Evolutionary conservation across 2,888 invertebrate species (phyloP), one percentile per base, ranked within the genome.

Genomic region (Leptinotarsa haldemani): DNA sequence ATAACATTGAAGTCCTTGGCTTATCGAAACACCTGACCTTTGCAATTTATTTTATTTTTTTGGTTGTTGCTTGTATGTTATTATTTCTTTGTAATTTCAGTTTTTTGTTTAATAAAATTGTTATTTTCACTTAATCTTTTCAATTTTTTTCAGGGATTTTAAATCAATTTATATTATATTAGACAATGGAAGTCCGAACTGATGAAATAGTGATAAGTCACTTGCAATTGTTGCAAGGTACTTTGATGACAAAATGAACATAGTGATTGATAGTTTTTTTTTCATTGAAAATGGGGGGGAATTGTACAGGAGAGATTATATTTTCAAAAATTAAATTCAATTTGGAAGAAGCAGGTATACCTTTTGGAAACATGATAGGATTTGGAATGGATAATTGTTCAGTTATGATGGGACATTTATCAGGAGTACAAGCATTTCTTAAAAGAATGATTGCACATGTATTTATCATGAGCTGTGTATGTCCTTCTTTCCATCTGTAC

Each of bases 331-430:
- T 63, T 16, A 63, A 30, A 30, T 25, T 30, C 30, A 68, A 15
- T 68, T 68, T 46, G 25, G 18, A 50, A 20, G 22, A 66, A 50
- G 48, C 48, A 50, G 50, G 25, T 50, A 48, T 25, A 25, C 66
- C 66, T 1, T 4, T 66, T 25, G 50, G 18, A 13, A 66, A 66
- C 25, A 18, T 74, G 16, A 58, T 74, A 7, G 74, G 74, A 47
- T 74, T 74, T 7, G 67, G 70, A 18, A 64, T 71, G 16, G 74
- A 74, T 52, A 74, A 74, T 67, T 71, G 52, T 15, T n/a, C 56
- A 18, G 64, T 71, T 48, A 74, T 67, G 74, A 74, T 70, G 74
- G 74, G 74, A 18, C n/a, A 63, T 18, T 46, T 52, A 40, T 18
- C 22, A 47, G 70, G 70, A 15, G 61, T 74, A 13, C 58, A 67